phyloP scores from a whole-genome alignment of 1,140 invertebrate genomes.

The Euwallacea similis region DNA sequence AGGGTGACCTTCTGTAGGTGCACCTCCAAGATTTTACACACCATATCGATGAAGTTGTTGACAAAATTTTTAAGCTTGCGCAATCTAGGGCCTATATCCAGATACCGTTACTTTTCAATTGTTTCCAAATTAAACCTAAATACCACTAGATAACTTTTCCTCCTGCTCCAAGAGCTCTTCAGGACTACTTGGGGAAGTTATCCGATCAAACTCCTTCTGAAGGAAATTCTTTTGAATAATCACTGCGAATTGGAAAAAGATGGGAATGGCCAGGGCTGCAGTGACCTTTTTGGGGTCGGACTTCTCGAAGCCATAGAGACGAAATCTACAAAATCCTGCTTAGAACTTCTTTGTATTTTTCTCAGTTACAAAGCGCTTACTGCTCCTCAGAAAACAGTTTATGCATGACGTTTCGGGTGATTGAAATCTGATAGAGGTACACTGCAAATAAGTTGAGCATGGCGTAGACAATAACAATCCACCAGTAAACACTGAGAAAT shows the following conservation, averaged over 20 bases:
- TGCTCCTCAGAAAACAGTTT: constrained; percentile 1
- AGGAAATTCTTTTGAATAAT: constrained; percentile 27
- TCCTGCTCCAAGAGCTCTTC: constrained; percentile 9
- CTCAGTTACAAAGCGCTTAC: background rate
- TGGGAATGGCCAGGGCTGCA: constrained; percentile 7
- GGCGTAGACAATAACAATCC: constrained; percentile 27
- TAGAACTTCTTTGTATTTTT: background rate
- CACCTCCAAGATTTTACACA: constrained; percentile 13
- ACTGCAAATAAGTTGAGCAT: constrained; percentile 27
- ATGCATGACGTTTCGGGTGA: background rate
- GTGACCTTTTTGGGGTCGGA: background rate
- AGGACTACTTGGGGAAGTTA: constrained; percentile 17
- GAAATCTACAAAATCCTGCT: background rate
- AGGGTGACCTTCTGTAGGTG: constrained; percentile 15
- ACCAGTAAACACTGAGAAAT: constrained; percentile 29
- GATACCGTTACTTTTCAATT: background rate
- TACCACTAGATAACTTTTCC: background rate
- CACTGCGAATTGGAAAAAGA: constrained; percentile 30
- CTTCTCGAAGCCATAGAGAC: background rate
- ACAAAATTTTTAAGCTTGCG: background rate
- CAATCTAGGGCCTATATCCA: constrained; percentile 13
- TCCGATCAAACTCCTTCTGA: constrained; percentile 16
- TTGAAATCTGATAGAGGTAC: constrained; percentile 26
- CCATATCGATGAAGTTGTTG: background rate
- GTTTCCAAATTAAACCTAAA: background rate